phyloP scores from a whole-genome alignment of 2,888 invertebrate genomes.

The Adineta ricciae region DNA sequence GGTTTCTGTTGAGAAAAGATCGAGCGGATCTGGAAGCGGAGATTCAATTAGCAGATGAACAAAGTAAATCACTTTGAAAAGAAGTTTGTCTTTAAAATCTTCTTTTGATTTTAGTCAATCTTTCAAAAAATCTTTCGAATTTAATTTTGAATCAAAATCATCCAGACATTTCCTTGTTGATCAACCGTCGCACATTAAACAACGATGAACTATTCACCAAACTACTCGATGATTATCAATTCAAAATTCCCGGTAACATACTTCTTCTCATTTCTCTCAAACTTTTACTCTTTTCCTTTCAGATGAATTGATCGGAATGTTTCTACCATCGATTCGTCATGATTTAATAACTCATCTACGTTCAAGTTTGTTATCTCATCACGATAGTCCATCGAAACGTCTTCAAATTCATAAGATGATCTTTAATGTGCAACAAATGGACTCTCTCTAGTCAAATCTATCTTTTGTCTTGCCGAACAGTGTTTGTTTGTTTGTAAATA shows the following conservation, averaged over 20 bases:
- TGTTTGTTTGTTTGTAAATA: neutral
- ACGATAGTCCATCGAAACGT: neutral
- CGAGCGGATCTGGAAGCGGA: neutral
- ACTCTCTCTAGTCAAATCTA: neutral
- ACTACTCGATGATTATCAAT: neutral
- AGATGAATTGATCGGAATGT: neutral
- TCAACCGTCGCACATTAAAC: neutral
- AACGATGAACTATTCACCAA: neutral
- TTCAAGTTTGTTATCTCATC: neutral
- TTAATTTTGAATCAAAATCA: constrained; percentile 7
- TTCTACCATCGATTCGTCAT: neutral
- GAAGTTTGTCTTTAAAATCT: neutral
- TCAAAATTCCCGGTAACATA: neutral
- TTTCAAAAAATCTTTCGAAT: neutral
- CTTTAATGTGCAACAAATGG: neutral
- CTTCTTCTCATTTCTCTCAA: neutral
- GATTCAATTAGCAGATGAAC: neutral
- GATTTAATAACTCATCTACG: neutral
- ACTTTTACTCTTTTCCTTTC: neutral
- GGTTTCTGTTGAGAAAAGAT: neutral
- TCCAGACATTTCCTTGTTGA: neutral
- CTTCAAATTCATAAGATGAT: neutral
- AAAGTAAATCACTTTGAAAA: neutral
- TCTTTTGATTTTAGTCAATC: neutral
- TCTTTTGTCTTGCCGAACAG: neutral